These are phyloP conservation scores for Blastobasis lacticolella DNA, from an alignment of 2,888 invertebrate species.

Conservation along the genomic window DNA sequence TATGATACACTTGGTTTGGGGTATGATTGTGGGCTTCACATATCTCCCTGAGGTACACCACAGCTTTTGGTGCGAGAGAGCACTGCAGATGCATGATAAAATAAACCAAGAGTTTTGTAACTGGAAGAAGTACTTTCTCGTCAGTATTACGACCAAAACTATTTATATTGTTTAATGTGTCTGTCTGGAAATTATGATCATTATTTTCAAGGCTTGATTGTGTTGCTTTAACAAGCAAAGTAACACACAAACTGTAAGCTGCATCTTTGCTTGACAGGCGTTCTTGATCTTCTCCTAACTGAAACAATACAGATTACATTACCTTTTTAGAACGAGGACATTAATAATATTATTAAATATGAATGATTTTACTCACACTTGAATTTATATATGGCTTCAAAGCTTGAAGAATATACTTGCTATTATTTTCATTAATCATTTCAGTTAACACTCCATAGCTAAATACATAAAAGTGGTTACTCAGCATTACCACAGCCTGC, in stretches of 20 bases:
- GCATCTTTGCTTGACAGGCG: slow-evolving; percentile 42
- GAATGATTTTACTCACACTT: slow-evolving; percentile 9
- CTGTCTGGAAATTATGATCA: slow-evolving; percentile 69
- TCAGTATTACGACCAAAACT: slow-evolving; percentile 57
- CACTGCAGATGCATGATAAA: slow-evolving; percentile 78
- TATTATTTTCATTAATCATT: slow-evolving; percentile 40
- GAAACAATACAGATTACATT: slow-evolving; percentile 17
- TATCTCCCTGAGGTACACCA: slow-evolving; percentile 71
- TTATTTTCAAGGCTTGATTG: slow-evolving; percentile 64
- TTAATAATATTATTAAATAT: not conserved
- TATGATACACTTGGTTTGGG: slow-evolving; percentile 74
- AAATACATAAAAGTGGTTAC: slow-evolving; percentile 56
- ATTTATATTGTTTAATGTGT: slow-evolving; percentile 68
- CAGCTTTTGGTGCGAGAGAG: slow-evolving; percentile 70
- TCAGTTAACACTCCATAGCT: slow-evolving; percentile 37
- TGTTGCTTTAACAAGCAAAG: slow-evolving; percentile 57
- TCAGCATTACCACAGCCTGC: slow-evolving; percentile 38
- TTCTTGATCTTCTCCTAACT: slow-evolving; percentile 34
- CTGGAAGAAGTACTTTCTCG: slow-evolving; percentile 52
- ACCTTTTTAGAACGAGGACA: not conserved
- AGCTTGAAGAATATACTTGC: slow-evolving; percentile 36
- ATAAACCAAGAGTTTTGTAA: slow-evolving; percentile 71
- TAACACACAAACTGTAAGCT: slow-evolving; percentile 46
- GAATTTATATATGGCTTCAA: slow-evolving; percentile 38
- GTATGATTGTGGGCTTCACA: slow-evolving; percentile 69